Conservation (phyloP, 2,797 vertebrate species). For the Rhinogobio ventralis region DNA sequence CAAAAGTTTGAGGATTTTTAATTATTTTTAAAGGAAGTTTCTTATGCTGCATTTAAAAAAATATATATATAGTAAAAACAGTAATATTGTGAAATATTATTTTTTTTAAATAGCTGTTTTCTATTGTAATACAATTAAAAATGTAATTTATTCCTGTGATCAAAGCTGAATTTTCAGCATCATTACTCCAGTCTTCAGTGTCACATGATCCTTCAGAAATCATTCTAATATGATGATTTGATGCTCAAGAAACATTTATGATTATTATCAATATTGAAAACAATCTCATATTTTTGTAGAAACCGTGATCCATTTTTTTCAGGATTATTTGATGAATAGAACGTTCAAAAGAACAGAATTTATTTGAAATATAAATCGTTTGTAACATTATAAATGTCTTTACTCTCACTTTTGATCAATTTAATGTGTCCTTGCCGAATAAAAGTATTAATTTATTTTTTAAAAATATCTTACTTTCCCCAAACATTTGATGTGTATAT, state of each 20-base stretch:
- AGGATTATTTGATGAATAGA: not conserved
- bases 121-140: not conserved
- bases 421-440: not conserved
- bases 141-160: not conserved
- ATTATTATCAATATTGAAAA: not conserved
- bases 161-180: not conserved
- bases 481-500: not conserved
- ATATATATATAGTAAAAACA: no score
- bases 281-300: not conserved
- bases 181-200: not conserved
- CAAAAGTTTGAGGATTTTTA: not conserved
- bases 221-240: not conserved
- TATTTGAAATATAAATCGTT: constrained; percentile 16
- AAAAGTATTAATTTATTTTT: not conserved
- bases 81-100: not conserved
- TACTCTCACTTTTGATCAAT: not conserved
- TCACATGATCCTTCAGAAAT: not conserved
- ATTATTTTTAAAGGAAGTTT: not conserved
- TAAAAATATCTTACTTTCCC: not conserved
- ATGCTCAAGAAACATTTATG: not conserved
- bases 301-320: not conserved
- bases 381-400: no score
- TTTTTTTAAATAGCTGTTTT: not conserved
- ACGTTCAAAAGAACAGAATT: not conserved
- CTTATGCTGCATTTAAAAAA: not conserved